Evolutionary conservation across 1,140 invertebrate species (phyloP).

Genomic region (Drosophila sp.): DNA sequence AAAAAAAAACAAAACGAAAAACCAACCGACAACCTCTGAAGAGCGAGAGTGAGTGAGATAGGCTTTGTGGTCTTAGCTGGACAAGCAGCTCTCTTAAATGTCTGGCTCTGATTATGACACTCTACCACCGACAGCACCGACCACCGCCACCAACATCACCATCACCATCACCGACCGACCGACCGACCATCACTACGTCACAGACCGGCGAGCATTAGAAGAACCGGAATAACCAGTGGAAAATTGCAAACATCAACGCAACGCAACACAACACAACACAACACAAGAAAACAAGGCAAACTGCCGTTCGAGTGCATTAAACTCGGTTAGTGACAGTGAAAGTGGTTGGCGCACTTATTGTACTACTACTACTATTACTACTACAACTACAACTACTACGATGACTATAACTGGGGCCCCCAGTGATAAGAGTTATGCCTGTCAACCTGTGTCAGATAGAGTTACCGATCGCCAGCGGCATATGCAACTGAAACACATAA

Average conservation of each 20-base stretch:
- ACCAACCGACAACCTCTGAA: not conserved
- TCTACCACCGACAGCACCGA: slow-evolving; percentile 54
- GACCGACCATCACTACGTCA: slow-evolving; percentile 22
- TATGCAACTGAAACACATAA: not conserved
- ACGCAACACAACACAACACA: slow-evolving; percentile 6
- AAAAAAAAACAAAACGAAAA: not conserved
- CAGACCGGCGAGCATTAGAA: slow-evolving; percentile 61
- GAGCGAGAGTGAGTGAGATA: slow-evolving; percentile 8
- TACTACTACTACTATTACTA: slow-evolving; percentile 21
- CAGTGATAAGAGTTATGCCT: slow-evolving; percentile 3
- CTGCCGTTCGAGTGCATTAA: slow-evolving; percentile 70
- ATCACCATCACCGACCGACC: not conserved
- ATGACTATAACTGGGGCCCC: not conserved
- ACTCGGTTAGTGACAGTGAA: slow-evolving; percentile 76
- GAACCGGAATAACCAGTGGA: slow-evolving; percentile 80
- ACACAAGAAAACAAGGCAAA: slow-evolving; percentile 47
- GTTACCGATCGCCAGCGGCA: not conserved
- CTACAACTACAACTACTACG: no score
- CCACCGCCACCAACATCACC: slow-evolving; percentile 11
- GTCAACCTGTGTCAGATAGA: slow-evolving; percentile 3
- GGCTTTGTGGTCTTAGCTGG: slow-evolving; percentile 31
- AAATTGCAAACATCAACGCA: slow-evolving; percentile 41
- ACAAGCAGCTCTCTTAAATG: slow-evolving; percentile 22
- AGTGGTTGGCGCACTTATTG: slow-evolving; percentile 65
- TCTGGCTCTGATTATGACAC: slow-evolving; percentile 75